Conservation (phyloP, 2,888 invertebrate genomes). For the Nezara viridula region DNA sequence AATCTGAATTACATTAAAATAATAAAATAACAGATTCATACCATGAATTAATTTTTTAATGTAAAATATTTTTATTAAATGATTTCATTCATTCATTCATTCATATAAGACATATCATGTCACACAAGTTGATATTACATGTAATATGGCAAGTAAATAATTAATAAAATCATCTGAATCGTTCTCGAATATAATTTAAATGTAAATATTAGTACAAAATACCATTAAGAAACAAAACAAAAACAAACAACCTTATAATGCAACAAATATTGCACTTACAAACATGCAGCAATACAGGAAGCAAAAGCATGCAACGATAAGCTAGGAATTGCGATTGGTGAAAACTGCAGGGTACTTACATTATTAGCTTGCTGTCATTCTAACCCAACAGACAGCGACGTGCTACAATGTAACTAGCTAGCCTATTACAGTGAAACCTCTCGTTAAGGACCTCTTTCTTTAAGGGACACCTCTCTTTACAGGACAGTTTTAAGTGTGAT, state of each 20-base stretch:
- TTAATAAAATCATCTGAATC: not conserved
- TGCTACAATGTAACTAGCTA: conserved; percentile 4
- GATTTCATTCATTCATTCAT: too few species aligned
- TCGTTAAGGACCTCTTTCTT: too few species aligned
- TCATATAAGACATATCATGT: too few species aligned
- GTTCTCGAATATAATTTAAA: not conserved
- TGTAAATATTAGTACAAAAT: conserved; percentile 3
- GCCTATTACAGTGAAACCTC: too few species aligned
- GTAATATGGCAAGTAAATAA: too few species aligned
- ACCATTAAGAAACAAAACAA: not conserved
- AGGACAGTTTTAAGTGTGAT: too few species aligned
- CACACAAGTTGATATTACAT: not conserved
- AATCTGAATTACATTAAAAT: not conserved
- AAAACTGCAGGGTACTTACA: conserved; percentile 17
- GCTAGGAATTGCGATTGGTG: conserved; percentile 13
- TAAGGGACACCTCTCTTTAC: too few species aligned
- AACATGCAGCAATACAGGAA: conserved; percentile 28
- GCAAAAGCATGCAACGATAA: not conserved
- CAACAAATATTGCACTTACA: not conserved
- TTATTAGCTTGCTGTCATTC: conserved; percentile 11
- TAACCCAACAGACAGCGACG: conserved; percentile 20
- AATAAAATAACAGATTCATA: not conserved
- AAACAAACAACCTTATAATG: not conserved
- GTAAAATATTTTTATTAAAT: too few species aligned
- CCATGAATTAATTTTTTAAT: too few species aligned